Evolutionary conservation across 1,140 invertebrate species (phyloP), one percentile per base, ranked within the genome.

Genomic region (Pristionchus pacificus): DNA sequence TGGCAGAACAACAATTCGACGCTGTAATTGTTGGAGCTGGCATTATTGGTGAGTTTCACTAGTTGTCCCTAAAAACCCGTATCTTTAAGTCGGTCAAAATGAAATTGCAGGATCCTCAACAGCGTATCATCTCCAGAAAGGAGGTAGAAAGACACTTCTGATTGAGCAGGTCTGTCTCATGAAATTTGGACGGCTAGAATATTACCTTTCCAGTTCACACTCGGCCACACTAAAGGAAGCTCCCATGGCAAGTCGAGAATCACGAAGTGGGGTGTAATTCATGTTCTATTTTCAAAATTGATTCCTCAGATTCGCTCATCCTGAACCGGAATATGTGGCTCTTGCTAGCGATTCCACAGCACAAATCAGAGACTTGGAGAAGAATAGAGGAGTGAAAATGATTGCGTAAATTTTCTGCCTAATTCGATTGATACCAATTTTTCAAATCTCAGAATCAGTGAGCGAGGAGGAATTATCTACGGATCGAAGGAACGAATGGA

Each of bases 221-320:
- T 59, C 15, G 71, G 71, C n/a, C 71, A 73, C 31, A 33, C 0
- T 31, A 73, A 73, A 10, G 71, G 71, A 29, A 73, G 71, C 33
- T 73, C 71, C 15, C 65, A 68, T 38, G 71, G 71, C 27, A 61
- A 68, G 30, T 63, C 59, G 10, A 15, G 71, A 27, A 65, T 73
- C 14, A 73, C 33, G 14, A 58, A 66, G 29, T 49, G 19, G 6
- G 38, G n/a, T n/a, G 38, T 10, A 49, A n/a, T n/a, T n/a, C 19
- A 49, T 49, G 6, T 19, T 49, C 6, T 49, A 49, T 49, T 49
- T 19, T 49, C 38, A 19, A 49, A 49, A 19, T 10, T 49, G 38
- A 49, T 49, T 62, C n/a, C n/a, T n/a, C n/a, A n/a, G n/a, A n/a
- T n/a, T n/a, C n/a, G n/a, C n/a, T n/a, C n/a, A n/a, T n/a, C n/a